A percentile compares a stretch with the other conserved stretches of the same genome.
Conservation (phyloP, 2,888 invertebrate species). For the Gymnocheta viridis region DNA sequence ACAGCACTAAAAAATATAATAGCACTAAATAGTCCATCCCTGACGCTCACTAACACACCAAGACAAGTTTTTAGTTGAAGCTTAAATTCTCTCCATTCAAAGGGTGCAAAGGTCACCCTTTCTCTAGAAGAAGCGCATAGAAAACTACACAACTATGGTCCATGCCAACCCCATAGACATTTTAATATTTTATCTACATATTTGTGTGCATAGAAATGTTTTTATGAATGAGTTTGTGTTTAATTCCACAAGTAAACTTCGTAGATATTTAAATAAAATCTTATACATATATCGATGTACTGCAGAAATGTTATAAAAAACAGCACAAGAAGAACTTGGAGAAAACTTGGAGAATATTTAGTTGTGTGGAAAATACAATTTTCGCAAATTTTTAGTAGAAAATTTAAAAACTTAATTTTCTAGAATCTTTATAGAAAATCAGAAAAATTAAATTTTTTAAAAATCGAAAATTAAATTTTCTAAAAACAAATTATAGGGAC, state of each 20-base stretch:
- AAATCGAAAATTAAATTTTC: too few relatives aligned
- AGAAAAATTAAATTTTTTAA: too few relatives aligned
- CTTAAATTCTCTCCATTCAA: not conserved
- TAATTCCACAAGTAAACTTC: slow-evolving; percentile 60
- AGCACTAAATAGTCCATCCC: not conserved
- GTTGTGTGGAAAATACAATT: not conserved
- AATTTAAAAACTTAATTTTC: too few relatives aligned
- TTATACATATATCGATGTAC: not conserved
- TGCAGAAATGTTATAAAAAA: too few relatives aligned
- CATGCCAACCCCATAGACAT: slow-evolving; percentile 18
- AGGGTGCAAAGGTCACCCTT: not conserved
- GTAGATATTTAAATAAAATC: slow-evolving; percentile 50
- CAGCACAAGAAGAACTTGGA: too few relatives aligned
- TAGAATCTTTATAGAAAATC: too few relatives aligned
- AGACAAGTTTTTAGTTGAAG: not conserved
- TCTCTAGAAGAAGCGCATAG: not conserved
- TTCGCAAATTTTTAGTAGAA: not conserved
- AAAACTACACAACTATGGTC: slow-evolving; percentile 4
- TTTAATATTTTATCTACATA: not conserved
- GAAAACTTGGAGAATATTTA: slow-evolving; percentile 28
- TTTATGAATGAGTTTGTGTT: slow-evolving; percentile 39
- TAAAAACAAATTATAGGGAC: too few relatives aligned
- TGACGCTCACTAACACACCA: not conserved
- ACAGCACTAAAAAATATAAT: not conserved
- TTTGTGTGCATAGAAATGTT: not conserved